phyloP scores from a whole-genome alignment of 2,888 invertebrate genomes.

The Meta bourneti region DNA sequence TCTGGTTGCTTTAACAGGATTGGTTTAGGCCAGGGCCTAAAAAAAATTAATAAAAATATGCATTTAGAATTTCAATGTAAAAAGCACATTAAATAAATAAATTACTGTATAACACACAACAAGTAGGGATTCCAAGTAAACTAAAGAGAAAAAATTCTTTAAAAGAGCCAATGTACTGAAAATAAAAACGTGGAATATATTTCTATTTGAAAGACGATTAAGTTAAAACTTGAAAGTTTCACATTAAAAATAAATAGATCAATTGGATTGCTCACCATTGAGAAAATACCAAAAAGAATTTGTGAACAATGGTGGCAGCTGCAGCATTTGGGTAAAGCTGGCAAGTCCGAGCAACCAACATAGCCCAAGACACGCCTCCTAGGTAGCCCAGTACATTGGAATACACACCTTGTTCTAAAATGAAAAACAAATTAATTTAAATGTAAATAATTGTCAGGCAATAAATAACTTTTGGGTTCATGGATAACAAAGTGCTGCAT shows the following conservation, averaged over 20 bases:
- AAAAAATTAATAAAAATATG: constrained; percentile 62
- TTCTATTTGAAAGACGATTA: not conserved
- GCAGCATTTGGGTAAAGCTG: constrained; percentile 98
- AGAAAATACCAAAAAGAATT: constrained; percentile 98
- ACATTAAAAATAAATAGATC: too few relatives aligned
- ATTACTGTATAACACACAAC: not conserved
- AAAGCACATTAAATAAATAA: not conserved
- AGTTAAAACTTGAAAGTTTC: not conserved
- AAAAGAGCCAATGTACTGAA: not conserved
- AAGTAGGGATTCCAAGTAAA: not conserved
- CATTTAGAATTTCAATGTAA: not conserved
- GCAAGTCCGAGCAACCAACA: constrained; percentile 98
- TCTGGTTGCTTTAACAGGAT: constrained; percentile 96
- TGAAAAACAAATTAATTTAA: not conserved
- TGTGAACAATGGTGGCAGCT: constrained; percentile 96
- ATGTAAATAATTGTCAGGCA: not conserved
- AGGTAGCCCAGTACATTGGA: constrained; percentile 98
- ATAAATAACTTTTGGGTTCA: too few relatives aligned
- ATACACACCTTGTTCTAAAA: constrained; percentile 94
- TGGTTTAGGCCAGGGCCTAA: constrained; percentile 96
- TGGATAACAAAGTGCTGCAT: too few relatives aligned
- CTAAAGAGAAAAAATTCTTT: not conserved
- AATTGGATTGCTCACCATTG: constrained; percentile 86
- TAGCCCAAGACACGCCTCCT: constrained; percentile 99
- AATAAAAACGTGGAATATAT: not conserved